These are phyloP conservation scores for Ophiodon elongatus DNA, from an alignment of 2,113 vertebrate species.

Conservation along the genomic window DNA sequence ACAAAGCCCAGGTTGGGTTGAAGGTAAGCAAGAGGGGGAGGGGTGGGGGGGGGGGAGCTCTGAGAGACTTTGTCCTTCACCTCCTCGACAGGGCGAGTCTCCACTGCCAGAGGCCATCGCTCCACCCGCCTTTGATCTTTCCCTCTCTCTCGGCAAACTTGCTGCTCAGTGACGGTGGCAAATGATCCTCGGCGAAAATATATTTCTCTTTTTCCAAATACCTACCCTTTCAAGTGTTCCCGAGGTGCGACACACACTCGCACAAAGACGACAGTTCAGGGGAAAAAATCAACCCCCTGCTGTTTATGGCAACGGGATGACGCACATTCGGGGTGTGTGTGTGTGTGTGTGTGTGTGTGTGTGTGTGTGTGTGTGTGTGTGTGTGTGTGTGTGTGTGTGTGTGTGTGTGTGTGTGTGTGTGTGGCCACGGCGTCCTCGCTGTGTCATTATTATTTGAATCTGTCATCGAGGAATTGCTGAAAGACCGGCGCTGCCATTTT, in stretches of 20 bases:
- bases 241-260: slow-evolving; percentile 13
- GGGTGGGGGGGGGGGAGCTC: slow-evolving; percentile 25
- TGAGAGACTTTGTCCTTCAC: slow-evolving; percentile 77
- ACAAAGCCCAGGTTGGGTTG: slow-evolving; percentile 60
- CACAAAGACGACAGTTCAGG: not conserved
- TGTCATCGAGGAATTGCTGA: slow-evolving; percentile 7
- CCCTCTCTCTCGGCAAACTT: slow-evolving; percentile 58
- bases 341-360: no score
- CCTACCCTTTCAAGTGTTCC: slow-evolving; percentile 57
- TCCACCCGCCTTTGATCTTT: slow-evolving; percentile 72
- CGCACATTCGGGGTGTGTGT: not conserved
- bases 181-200: slow-evolving; percentile 66
- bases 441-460: slow-evolving; percentile 23
- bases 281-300: slow-evolving; percentile 24
- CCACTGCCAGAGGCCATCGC: slow-evolving; percentile 72
- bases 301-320: not conserved
- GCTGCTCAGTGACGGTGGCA: slow-evolving; percentile 72
- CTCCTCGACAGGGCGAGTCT: slow-evolving; percentile 59
- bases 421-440: slow-evolving; percentile 10
- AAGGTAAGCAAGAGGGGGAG: slow-evolving; percentile 43
- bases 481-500: not conserved
- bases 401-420: not conserved
- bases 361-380: not conserved
- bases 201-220: slow-evolving; percentile 12
- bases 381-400: not conserved